Conservation (phyloP, 2,113 vertebrate genomes). For the Oophaga pumilio region DNA sequence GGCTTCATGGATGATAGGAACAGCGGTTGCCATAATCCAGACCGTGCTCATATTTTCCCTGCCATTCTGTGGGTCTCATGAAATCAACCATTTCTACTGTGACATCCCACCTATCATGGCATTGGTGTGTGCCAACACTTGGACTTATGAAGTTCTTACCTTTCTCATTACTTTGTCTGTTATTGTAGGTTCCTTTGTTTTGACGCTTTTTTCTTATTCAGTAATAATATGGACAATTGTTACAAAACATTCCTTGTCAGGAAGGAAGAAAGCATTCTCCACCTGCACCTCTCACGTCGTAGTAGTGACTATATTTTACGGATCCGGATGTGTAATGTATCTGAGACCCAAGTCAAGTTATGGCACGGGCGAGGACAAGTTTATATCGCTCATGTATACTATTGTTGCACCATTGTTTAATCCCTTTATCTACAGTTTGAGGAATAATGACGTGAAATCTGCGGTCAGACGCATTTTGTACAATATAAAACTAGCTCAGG, state of each 20-base stretch:
- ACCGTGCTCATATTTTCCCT: neutral
- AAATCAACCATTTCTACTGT: conserved; percentile 4
- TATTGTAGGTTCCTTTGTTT: neutral
- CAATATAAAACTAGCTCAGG: neutral
- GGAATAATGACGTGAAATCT: neutral
- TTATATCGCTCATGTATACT: neutral
- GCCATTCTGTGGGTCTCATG: neutral
- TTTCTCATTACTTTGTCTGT: neutral
- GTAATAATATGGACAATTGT: neutral
- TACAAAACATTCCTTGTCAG: neutral
- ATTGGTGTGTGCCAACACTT: neutral
- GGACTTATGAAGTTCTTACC: neutral
- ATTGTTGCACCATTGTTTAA: neutral
- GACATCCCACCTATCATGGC: neutral
- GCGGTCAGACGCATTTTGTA: neutral
- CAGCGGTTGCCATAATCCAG: neutral
- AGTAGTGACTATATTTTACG: neutral
- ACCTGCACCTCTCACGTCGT: conserved; percentile 11
- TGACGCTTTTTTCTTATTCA: neutral
- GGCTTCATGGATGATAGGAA: neutral
- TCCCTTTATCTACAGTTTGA: conserved; percentile 19
- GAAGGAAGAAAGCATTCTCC: neutral
- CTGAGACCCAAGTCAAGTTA: neutral
- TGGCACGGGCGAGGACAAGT: neutral
- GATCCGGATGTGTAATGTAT: neutral